Evolutionary conservation across 1,140 invertebrate species (phyloP).

Genomic region (Drosophila navojoa): DNA sequence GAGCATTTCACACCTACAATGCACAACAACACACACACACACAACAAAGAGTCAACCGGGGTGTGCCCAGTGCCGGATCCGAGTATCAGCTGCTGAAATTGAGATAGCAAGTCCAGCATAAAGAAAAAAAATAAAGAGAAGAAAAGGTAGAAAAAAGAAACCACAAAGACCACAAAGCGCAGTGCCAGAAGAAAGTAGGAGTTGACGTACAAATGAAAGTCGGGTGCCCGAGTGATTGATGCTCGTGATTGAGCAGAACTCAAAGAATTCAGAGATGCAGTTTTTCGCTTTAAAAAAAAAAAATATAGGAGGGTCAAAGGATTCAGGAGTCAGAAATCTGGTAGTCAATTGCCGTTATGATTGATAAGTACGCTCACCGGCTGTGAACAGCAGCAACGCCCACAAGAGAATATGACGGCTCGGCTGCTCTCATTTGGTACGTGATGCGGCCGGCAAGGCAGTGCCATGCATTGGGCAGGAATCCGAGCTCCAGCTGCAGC

Average conservation of each 20-base stretch:
- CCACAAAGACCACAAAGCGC: constrained; percentile 58
- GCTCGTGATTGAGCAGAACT: constrained; percentile 72
- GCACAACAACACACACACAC: constrained; percentile 47
- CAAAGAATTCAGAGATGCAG: constrained; percentile 58
- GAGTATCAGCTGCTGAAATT: constrained; percentile 74
- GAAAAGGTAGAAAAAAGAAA: constrained; percentile 6
- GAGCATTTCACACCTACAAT: constrained; percentile 78
- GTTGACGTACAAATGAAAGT: constrained; percentile 74
- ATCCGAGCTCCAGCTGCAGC: constrained; percentile 22
- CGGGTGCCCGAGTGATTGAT: constrained; percentile 29
- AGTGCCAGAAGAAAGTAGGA: constrained; percentile 56
- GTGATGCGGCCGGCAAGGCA: constrained; percentile 67
- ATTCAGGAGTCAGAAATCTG: constrained; percentile 53
- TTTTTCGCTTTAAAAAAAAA: constrained; percentile 51
- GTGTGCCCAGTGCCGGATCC: constrained; percentile 37
- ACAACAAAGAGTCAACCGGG: constrained; percentile 48
- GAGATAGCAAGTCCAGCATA: constrained; percentile 53
- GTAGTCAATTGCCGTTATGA: constrained; percentile 66
- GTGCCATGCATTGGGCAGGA: constrained; percentile 45
- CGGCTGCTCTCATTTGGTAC: constrained; percentile 63
- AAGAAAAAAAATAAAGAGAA: not conserved
- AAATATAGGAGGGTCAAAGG: constrained; percentile 25
- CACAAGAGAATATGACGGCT: constrained; percentile 13
- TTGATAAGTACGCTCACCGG: constrained; percentile 55
- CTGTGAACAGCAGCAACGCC: constrained; percentile 74